A percentile compares a stretch with the other conserved stretches of the same genome.
Evolutionary conservation across 2,797 vertebrate genomes (phyloP).

Genomic region (Silurus aristotelis): DNA sequence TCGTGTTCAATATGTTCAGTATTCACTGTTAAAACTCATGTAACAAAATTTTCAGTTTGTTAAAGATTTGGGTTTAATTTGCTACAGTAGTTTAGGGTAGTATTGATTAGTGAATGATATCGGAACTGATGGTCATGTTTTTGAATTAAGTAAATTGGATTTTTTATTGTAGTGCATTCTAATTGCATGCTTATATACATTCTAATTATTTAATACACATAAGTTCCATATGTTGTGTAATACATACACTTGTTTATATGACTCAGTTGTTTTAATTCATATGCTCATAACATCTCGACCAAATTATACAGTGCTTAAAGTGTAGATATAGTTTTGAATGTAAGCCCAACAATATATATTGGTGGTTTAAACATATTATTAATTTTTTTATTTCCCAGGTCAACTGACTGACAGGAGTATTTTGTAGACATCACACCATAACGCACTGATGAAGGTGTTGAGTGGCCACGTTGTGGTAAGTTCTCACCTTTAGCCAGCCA

Average conservation of each 20-base stretch:
- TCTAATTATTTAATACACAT: background rate
- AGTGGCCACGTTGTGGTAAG: conserved; percentile 77
- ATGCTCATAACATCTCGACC: background rate
- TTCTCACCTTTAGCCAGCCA: conserved; percentile 48
- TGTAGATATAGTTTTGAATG: background rate
- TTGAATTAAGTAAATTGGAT: background rate
- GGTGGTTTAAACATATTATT: conserved; percentile 1
- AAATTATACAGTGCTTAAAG: background rate
- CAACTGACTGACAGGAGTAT: conserved; percentile 55
- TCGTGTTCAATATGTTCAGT: background rate
- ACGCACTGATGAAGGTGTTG: conserved; percentile 79
- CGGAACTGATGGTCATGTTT: background rate
- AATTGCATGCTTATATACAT: background rate
- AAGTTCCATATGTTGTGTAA: background rate
- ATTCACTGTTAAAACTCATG: background rate
- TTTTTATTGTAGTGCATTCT: background rate
- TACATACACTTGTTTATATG: background rate
- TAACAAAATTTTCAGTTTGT: background rate
- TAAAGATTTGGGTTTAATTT: background rate
- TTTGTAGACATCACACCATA: conserved; percentile 55
- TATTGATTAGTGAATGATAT: background rate
- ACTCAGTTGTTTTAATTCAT: background rate
- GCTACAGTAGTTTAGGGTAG: background rate
- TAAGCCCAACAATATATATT: background rate
- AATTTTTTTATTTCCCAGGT: conserved; percentile 56